Evolutionary conservation across 2,797 vertebrate genomes (phyloP).

Genomic region (Sylvilagus floridanus): DNA sequence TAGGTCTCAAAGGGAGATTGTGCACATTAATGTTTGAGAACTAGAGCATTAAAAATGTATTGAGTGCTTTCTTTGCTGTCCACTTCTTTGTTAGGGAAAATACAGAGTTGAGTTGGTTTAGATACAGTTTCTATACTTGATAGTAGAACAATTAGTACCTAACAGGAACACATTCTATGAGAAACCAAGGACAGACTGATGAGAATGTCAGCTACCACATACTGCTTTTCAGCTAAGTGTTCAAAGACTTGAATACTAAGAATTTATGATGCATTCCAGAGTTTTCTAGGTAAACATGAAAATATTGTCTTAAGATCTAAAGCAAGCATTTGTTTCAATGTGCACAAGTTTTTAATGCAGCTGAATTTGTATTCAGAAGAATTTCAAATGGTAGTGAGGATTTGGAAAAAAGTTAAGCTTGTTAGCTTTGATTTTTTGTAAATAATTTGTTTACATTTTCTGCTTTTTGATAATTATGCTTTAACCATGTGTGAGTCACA

Average conservation of each 20-base stretch:
- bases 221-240: neutral
- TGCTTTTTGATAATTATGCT: neutral
- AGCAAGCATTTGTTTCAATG: conserved; percentile 1
- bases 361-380: neutral
- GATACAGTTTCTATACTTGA: neutral
- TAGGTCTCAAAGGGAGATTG: neutral
- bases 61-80: neutral
- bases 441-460: conserved; percentile 41
- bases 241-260: neutral
- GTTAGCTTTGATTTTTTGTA: conserved; percentile 21
- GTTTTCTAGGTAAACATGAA: neutral
- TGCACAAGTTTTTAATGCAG: neutral
- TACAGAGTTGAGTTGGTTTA: neutral
- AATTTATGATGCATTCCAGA: neutral
- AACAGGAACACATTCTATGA: neutral
- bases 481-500: neutral
- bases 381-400: neutral
- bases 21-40: conserved; percentile 13
- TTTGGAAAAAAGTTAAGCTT: neutral
- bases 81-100: neutral
- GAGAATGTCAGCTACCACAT: neutral
- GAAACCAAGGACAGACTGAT: neutral
- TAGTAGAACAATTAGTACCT: neutral
- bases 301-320: conserved; percentile 1
- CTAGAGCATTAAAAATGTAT: conserved; percentile 2